Evolutionary conservation across 1,140 invertebrate genomes (phyloP).

Genomic region (Drosophila fuyamai): DNA sequence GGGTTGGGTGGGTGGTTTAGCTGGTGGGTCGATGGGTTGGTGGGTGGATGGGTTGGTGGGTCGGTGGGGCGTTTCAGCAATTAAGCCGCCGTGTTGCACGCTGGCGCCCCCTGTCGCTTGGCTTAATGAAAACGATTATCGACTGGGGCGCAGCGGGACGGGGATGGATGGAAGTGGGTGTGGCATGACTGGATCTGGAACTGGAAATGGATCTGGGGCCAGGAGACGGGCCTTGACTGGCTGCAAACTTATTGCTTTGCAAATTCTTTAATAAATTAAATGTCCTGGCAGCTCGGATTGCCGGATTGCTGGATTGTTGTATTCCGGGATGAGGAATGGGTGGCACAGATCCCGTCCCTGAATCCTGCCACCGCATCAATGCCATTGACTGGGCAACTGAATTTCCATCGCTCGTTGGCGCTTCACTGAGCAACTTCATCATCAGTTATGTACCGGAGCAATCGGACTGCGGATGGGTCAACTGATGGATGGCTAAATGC

Average conservation of each 20-base stretch:
- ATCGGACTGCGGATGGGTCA: conserved; percentile 15
- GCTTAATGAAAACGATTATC: conserved; percentile 80
- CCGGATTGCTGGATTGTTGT: conserved; percentile 2
- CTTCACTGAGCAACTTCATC: conserved; percentile 67
- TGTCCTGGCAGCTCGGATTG: conserved; percentile 52
- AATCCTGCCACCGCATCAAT: conserved; percentile 38
- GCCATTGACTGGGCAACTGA: conserved; percentile 22
- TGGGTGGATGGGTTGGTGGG: neutral
- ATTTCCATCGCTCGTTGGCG: conserved; percentile 33
- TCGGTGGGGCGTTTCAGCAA: conserved; percentile 35
- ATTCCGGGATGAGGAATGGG: conserved; percentile 2
- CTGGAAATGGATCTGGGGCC: neutral
- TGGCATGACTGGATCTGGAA: conserved; percentile 1
- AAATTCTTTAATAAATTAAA: conserved; percentile 83
- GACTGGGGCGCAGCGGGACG: conserved; percentile 33
- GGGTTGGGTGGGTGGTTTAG: neutral
- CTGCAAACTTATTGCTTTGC: conserved; percentile 77
- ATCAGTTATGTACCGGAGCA: conserved; percentile 52
- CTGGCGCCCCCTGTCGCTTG: conserved; percentile 47
- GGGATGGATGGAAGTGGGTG: conserved; percentile 10
- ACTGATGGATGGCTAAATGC: conserved; percentile 59
- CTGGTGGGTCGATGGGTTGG: neutral
- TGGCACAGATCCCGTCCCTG: too few relatives aligned
- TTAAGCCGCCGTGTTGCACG: conserved; percentile 63
- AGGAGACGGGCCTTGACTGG: conserved; percentile 19